Conservation (phyloP, 2,888 invertebrate species). For the Taenaris catops region DNA sequence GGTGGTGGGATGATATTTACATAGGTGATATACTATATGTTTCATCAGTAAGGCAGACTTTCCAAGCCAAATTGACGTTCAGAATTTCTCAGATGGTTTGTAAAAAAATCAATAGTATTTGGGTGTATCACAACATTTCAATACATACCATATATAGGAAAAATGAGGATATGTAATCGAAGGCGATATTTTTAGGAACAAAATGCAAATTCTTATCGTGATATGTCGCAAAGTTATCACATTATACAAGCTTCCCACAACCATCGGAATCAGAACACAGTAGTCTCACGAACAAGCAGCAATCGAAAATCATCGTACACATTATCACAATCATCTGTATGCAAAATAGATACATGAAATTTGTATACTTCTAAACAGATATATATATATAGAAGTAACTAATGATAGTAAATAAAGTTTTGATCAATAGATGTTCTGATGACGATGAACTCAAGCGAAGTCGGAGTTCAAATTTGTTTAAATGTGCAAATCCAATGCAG, state of each 20-base stretch:
- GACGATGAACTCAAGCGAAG: conserved; percentile 29
- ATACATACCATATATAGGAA: conserved; percentile 1
- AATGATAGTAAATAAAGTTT: neutral
- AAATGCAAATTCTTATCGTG: conserved; percentile 43
- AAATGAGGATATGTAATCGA: conserved; percentile 11
- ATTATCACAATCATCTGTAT: too few relatives aligned
- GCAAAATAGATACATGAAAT: too few relatives aligned
- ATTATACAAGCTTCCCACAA: conserved; percentile 40
- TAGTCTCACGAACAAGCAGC: too few relatives aligned
- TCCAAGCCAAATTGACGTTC: conserved; percentile 22
- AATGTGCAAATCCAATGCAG: conserved; percentile 45
- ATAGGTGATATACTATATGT: conserved; percentile 40
- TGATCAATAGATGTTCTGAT: conserved; percentile 14
- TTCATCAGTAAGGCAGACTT: conserved; percentile 77
- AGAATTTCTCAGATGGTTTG: too few relatives aligned
- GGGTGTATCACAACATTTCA: conserved; percentile 2
- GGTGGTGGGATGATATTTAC: conserved; percentile 45
- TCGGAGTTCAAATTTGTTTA: conserved; percentile 30
- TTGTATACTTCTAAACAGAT: too few relatives aligned
- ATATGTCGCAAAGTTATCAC: conserved; percentile 27
- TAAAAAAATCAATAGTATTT: too few relatives aligned
- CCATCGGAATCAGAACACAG: conserved; percentile 21
- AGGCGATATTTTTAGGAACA: conserved; percentile 50
- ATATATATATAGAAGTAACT: too few relatives aligned
- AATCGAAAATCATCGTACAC: too few relatives aligned